Evolutionary conservation across 2,888 invertebrate genomes (phyloP), one percentile per base, ranked within the genome.

Genomic region (Petrophora chlorosata): DNA sequence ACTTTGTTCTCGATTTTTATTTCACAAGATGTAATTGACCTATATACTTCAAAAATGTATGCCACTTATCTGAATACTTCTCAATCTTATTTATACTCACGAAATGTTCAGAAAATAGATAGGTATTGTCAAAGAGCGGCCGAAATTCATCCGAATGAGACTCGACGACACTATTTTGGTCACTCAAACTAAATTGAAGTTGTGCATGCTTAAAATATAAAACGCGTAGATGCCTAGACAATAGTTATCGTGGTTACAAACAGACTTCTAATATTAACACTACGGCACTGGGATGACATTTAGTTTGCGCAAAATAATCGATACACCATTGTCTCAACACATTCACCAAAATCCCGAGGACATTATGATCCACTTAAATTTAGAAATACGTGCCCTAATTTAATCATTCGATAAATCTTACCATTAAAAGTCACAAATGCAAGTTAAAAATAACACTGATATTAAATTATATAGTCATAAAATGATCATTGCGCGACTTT

Each of bases 181-280:
- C 80, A 77, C 79, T 73, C 79, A 82, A 76, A 76, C 83, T 84
- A 82, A 82, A 82, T 86, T 78, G 76, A 82, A 80, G 74, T 79
- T 83, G 74, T 76, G 72, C 74, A 79, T 76, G 84, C 89, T 85
- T 79, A 85, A n/a, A n/a, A 82, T 88, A 86, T 89, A 88, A 89
- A 87, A 87, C 84, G 78, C 82, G 82, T 84, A 83, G 85, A 86
- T 86, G 79, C 87, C 88, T 88, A 88, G 89, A 85, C 86, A 88
- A 87, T 85, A 80, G 83, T 85, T 81, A 82, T 81, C 79, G 84
- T 81, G 73, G 76, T 78, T 82, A 85, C 88, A 81, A 85, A 85
- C 87, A 87, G 83, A 86, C 81, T 84, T 88, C 90, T 89, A 89
- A 90, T 89, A 90, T 90, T 90, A 90, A 84, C 88, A 87, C 87